These are phyloP conservation scores for Catharus bicknelli DNA, from an alignment of 2,113 vertebrate species.

Conservation along the genomic window DNA sequence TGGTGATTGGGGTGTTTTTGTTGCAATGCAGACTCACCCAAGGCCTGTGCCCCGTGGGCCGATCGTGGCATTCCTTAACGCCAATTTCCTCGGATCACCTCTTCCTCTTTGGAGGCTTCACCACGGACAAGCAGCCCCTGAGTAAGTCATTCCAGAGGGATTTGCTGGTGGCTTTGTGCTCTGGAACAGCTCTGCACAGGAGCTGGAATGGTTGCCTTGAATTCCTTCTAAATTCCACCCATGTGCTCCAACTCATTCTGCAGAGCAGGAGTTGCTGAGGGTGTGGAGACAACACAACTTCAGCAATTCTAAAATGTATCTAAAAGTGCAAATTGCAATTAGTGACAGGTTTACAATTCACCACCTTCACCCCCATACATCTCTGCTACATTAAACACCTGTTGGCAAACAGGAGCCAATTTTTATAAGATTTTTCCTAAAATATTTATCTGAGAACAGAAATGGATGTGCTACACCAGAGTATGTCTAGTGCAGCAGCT, in stretches of 20 bases:
- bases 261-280: background rate
- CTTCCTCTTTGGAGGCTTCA: slow-evolving; percentile 97
- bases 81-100: slow-evolving; percentile 89
- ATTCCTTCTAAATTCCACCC: background rate
- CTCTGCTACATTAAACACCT: background rate
- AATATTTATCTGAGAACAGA: background rate
- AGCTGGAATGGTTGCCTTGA: background rate
- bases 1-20: background rate
- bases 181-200: background rate
- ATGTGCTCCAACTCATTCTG: fast-evolving
- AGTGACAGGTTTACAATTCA: background rate
- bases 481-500: background rate
- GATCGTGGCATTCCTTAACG: slow-evolving; percentile 94
- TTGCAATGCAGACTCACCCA: slow-evolving; percentile 61
- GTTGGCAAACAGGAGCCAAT: background rate
- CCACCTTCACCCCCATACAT: background rate
- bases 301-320: background rate
- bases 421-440: background rate
- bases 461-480: too few relatives aligned
- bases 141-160: slow-evolving; percentile 77
- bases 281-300: background rate
- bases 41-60: slow-evolving; percentile 81
- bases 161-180: background rate
- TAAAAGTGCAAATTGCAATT: background rate
- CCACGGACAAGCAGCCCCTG: slow-evolving; percentile 91